Base-by-base conservation (phyloP, 2,888 invertebrate species). In the Phyto melanocephala region DNA sequence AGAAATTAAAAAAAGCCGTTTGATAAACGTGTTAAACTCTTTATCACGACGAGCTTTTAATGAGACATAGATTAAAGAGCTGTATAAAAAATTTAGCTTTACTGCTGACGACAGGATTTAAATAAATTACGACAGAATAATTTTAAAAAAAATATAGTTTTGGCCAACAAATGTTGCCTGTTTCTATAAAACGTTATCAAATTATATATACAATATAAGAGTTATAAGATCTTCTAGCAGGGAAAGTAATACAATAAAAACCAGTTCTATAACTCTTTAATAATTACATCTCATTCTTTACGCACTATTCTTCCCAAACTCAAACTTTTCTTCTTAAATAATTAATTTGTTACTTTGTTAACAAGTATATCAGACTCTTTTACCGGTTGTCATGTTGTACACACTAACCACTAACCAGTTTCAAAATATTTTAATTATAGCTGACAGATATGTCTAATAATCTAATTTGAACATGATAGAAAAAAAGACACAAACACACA, bases 381-480 rank as follows among this genome's bases (percentile, higher is more conserved):
- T 6, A 63, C 42, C 72, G 62, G 33, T 54, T 54, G 45, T 33
- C 8, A 20, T 37, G n/a, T 40, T n/a, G n/a, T n/a, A n/a, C n/a
- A n/a, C n/a, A 13, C 10, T 6, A 15, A 28, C 45, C 10, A 47
- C 6, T 8, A 52, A 62, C 15, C 33, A 47, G 58, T 77, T 56
- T 24, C 10, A 33, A n/a, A 67, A 40, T 35, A 22, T 37, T 68
- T 76, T 50, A 54, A 67, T 50, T 60, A 17, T 28, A 13, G 5
- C 33, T 17, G n/a, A 50, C 40, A 75, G 11, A 52, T 35, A 70
- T 10, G 33, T 68, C 17, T 70, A 54, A 45, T 54, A 70, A 62
- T 28, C 62, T 70, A 68, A 62, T 77, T 45, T 62, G 24, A 42
- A 35, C 60, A 45, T 35, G 47, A 35, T 11, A 0, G 15, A 42